phyloP scores from a whole-genome alignment of 2,113 vertebrate genomes.

The Aldabrachelys gigantea region DNA sequence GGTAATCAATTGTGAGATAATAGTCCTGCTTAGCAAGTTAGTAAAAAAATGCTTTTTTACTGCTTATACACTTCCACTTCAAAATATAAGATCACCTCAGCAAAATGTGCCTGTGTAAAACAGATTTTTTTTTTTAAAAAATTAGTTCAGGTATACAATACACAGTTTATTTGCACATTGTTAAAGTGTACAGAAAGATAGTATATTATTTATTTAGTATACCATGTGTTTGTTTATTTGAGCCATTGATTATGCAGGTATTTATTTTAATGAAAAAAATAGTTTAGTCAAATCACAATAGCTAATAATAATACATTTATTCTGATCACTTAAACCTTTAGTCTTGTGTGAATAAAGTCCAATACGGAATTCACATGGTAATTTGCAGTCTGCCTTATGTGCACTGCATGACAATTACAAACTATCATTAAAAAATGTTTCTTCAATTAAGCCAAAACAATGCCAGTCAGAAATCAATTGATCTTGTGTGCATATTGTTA shows the following conservation, averaged over 20 bases:
- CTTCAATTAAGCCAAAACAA: constrained; percentile 35
- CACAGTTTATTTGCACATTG: constrained; percentile 37
- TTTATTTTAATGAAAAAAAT: constrained; percentile 34
- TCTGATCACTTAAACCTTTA: constrained; percentile 30
- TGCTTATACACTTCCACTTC: not conserved
- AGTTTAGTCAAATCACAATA: not conserved
- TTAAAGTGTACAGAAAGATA: not conserved
- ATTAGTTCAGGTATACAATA: constrained; percentile 17
- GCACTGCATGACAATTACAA: not conserved
- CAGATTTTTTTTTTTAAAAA: constrained; percentile 12
- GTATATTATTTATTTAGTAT: not conserved
- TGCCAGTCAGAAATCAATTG: constrained; percentile 41
- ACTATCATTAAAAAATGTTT: constrained; percentile 15
- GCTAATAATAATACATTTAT: constrained; percentile 29
- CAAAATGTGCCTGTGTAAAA: not conserved
- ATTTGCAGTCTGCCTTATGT: constrained; percentile 17
- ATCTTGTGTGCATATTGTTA: constrained; percentile 41
- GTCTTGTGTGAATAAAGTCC: constrained; percentile 22
- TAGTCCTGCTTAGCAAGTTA: constrained; percentile 36
- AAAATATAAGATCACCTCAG: not conserved
- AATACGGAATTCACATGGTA: not conserved
- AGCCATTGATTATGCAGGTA: not conserved
- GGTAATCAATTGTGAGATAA: constrained; percentile 17
- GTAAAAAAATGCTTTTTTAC: not conserved
- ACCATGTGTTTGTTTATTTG: constrained; percentile 21